Evolutionary conservation across 2,797 vertebrate genomes (phyloP).

Genomic region (Huso huso): DNA sequence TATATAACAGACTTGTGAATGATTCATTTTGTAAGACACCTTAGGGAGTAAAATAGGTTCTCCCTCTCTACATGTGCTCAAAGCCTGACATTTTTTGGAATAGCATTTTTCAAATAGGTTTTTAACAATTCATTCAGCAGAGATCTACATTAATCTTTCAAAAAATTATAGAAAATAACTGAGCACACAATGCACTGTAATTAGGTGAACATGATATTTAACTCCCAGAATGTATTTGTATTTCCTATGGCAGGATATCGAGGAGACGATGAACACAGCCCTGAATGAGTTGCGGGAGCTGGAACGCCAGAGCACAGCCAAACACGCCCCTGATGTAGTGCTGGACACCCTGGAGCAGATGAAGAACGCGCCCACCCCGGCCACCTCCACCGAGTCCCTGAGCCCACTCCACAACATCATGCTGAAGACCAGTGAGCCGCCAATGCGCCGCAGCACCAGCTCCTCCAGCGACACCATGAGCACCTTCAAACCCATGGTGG

Average conservation of each 20-base stretch:
- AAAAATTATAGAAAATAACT: no score
- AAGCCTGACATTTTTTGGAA: no score
- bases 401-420: constrained; percentile 60
- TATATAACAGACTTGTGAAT: no score
- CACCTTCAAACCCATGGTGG: constrained; percentile 89
- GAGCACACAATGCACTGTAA: no score
- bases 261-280: constrained; percentile 96
- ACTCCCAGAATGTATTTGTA: no score
- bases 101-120: no score
- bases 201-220: no score
- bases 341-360: constrained; percentile 93
- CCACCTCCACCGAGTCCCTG: constrained; percentile 64
- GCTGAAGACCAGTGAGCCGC: constrained; percentile 68
- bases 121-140: no score
- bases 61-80: no score
- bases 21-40: no score
- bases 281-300: constrained; percentile 93
- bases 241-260: constrained; percentile 74
- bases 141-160: no score
- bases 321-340: constrained; percentile 93
- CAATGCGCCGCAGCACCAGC: constrained; percentile 84
- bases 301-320: constrained; percentile 89
- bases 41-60: no score
- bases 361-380: constrained; percentile 63
- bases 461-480: constrained; percentile 86